These are phyloP conservation scores for Rhagophthalmus giganteus DNA, from an alignment of 2,888 invertebrate species.

Conservation along the genomic window DNA sequence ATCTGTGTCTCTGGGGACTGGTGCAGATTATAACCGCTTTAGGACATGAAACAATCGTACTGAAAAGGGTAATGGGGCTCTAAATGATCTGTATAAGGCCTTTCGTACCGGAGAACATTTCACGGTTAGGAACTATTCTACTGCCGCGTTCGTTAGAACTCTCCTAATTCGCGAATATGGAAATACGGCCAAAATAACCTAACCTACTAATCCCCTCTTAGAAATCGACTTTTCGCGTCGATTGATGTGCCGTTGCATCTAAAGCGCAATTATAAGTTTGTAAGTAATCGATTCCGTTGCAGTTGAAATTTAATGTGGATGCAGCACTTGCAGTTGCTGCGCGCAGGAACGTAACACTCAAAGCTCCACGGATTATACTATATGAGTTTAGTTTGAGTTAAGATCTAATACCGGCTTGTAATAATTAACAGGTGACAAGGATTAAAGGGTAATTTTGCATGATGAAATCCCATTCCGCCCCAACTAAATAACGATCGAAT, in stretches of 20 bases:
- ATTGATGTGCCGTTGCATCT: too few relatives aligned
- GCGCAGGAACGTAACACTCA: slow-evolving; percentile 16
- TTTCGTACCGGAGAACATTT: slow-evolving; percentile 20
- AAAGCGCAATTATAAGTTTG: slow-evolving; percentile 30
- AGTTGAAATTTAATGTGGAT: slow-evolving; percentile 30
- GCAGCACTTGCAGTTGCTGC: slow-evolving; percentile 15
- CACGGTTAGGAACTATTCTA: slow-evolving; percentile 12
- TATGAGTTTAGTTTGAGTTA: slow-evolving; percentile 28
- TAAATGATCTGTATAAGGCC: slow-evolving; percentile 31
- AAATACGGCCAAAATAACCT: not conserved
- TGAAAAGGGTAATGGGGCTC: slow-evolving; percentile 32
- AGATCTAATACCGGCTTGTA: slow-evolving; percentile 25
- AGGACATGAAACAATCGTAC: slow-evolving; percentile 32
- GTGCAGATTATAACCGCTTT: slow-evolving; percentile 33
- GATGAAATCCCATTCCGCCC: slow-evolving; percentile 10
- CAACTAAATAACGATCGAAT: too few relatives aligned
- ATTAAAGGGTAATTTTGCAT: slow-evolving; percentile 23
- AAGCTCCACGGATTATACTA: slow-evolving; percentile 23
- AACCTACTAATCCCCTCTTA: too few relatives aligned
- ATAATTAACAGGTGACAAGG: slow-evolving; percentile 28
- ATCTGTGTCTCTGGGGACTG: slow-evolving; percentile 29
- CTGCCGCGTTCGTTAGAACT: slow-evolving; percentile 3
- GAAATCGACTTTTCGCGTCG: too few relatives aligned
- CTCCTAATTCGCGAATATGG: slow-evolving; percentile 2
- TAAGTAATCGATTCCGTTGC: slow-evolving; percentile 37